Base-by-base conservation (phyloP, 2,113 vertebrate genomes). In the Opisthocomus hoazin region DNA sequence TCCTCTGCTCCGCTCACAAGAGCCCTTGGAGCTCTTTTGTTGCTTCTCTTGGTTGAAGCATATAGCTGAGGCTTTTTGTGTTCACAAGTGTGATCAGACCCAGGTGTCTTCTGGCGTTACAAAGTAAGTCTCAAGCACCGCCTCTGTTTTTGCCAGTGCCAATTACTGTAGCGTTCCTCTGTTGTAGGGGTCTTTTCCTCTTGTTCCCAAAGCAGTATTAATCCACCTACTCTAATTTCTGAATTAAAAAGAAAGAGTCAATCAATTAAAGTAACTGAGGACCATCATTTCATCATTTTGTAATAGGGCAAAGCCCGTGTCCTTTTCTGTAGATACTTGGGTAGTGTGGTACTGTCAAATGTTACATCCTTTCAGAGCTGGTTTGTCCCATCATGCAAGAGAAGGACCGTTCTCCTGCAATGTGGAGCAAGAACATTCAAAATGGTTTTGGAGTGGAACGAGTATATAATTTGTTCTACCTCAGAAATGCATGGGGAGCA, bases 191-290 rank as follows among this genome's bases (percentile, higher is more conserved):
- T 69, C 76, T 73, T 92, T 84, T 60, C 4, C 5, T 89, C 76
- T 90, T 37, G 11, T 63, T 93, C 73, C 65, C 50, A 60, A 61
- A 78, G 74, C 41, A 39, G 19, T 84, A 87, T 86, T 96, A 87
- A 96, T 92, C 84, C 32, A 34, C 95, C 94, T 73, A 73, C 81
- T 96, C 93, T 76, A 84, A 48, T 93, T 96, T 80, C 77, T 81
- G 45, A 91, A 94, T 95, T 95, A 86, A 91, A 95, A 97, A 85
- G 63, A 82, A 92, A 89, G 80, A 70, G 22, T 87, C 74, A 84
- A 85, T 93, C 93, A 93, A 77, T 92, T 87, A 75, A 89, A 96
- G 48, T 95, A 95, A 94, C 93, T 64, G 66, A 95, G 63, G 63
- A 56, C 84, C 61, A 78, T 66, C 74, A 60, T 95, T 96, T 90